Percentiles rank a stretch among this genome's conserved stretches.
Evolutionary conservation across 1,140 invertebrate genomes (phyloP).

Genomic region (Drosophila sp.): DNA sequence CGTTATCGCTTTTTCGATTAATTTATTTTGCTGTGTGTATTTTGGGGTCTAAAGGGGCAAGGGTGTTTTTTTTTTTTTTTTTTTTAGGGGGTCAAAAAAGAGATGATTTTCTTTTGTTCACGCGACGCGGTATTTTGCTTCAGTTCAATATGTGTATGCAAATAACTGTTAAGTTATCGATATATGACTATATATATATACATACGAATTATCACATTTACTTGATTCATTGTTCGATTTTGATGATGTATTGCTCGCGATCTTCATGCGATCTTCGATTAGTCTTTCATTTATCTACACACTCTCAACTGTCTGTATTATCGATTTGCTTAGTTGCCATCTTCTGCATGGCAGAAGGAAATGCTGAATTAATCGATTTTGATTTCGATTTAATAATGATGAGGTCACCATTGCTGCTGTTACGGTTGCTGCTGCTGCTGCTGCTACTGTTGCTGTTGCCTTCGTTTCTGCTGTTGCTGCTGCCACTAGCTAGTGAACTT

Average conservation of each 20-base stretch:
- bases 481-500: conserved; percentile 1
- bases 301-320: conserved; percentile 58
- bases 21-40: conserved; percentile 26
- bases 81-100: not conserved
- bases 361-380: not conserved
- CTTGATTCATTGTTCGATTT: conserved; percentile 58
- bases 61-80: no score
- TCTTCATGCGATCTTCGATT: conserved; percentile 6
- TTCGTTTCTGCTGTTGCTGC: not conserved
- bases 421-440: conserved; percentile 31
- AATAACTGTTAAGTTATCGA: conserved; percentile 61
- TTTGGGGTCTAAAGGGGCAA: conserved; percentile 16
- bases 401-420: conserved; percentile 33
- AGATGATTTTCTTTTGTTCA: conserved; percentile 3
- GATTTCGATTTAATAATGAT: conserved; percentile 27
- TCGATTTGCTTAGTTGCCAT: not conserved
- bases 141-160: conserved; percentile 56
- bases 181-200: conserved; percentile 76
- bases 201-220: conserved; percentile 75
- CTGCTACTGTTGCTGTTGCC: conserved; percentile 22
- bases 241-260: conserved; percentile 34
- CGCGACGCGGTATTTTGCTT: conserved; percentile 43
- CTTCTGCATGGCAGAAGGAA: conserved; percentile 20
- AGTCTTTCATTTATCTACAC: conserved; percentile 15
- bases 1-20: conserved; percentile 27